phyloP scores from a whole-genome alignment of 2,888 invertebrate genomes.

The Seira sanloemensis region DNA sequence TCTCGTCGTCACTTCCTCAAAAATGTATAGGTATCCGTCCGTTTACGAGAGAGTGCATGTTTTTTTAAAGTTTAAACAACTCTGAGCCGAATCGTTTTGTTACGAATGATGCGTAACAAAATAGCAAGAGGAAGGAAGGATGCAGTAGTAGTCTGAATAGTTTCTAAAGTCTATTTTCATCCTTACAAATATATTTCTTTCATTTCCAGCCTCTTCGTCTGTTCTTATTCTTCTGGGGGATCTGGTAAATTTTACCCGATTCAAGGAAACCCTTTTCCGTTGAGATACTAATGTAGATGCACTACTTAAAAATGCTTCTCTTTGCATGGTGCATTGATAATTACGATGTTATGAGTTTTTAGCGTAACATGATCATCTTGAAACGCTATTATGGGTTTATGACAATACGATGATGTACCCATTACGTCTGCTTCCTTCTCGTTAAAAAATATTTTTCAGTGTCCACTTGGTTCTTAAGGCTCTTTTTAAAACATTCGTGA shows the following conservation, averaged over 20 bases:
- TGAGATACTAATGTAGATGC: not conserved
- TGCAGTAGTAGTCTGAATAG: too few species aligned
- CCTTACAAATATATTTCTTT: conserved; percentile 47
- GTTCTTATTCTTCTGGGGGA: conserved; percentile 30
- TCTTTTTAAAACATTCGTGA: too few species aligned
- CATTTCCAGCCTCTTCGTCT: conserved; percentile 56
- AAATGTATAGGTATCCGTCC: too few species aligned
- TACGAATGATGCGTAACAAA: conserved; percentile 52
- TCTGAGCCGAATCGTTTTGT: conserved; percentile 57
- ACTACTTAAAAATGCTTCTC: conserved; percentile 16
- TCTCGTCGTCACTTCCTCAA: not conserved
- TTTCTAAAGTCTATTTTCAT: conserved; percentile 8
- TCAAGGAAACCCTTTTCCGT: too few species aligned
- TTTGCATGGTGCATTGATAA: conserved; percentile 25
- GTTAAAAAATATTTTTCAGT: not conserved
- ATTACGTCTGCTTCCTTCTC: conserved; percentile 50
- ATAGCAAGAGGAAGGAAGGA: not conserved
- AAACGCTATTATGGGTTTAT: not conserved
- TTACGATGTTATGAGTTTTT: conserved; percentile 17
- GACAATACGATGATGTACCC: conserved; percentile 40
- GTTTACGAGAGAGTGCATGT: not conserved
- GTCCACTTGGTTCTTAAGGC: not conserved
- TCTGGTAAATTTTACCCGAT: conserved; percentile 60
- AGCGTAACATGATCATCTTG: conserved; percentile 18
- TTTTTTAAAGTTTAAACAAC: conserved; percentile 24